Evolutionary conservation across 2,888 invertebrate species (phyloP).

Genomic region (Iphiclides podalirius): DNA sequence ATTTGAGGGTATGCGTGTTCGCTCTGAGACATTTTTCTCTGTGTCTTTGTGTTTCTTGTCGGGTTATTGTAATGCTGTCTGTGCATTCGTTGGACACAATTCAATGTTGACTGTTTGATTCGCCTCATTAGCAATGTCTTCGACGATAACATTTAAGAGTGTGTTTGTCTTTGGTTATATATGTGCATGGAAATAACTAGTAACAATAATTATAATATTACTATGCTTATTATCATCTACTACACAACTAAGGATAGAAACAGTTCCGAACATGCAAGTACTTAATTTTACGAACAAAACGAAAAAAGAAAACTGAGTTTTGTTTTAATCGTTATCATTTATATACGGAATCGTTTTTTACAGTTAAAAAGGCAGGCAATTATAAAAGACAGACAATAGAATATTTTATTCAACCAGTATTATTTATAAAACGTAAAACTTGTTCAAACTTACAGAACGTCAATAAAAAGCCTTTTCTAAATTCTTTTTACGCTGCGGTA

Average conservation of each 20-base stretch:
- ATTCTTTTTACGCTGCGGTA: no score
- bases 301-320: no score
- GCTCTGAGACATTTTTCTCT: conserved; percentile 29
- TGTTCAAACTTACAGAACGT: no score
- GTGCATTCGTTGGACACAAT: conserved; percentile 43
- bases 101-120: conserved; percentile 39
- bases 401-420: no score
- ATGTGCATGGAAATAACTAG: conserved; percentile 76
- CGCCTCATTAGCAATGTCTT: conserved; percentile 35
- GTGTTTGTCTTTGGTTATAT: conserved; percentile 78
- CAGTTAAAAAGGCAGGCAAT: no score
- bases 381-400: no score
- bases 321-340: no score
- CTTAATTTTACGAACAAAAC: background rate
- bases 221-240: conserved; percentile 37
- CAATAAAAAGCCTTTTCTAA: no score
- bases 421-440: no score
- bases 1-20: conserved; percentile 31
- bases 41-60: conserved; percentile 46
- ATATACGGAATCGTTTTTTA: no score
- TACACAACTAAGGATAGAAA: conserved; percentile 48
- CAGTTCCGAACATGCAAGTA: conserved; percentile 24
- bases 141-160: conserved; percentile 56
- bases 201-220: conserved; percentile 46
- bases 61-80: conserved; percentile 39